Percentiles rank a stretch among this genome's conserved stretches.
Evolutionary conservation across 2,797 vertebrate species (phyloP).

Genomic region (Schizopygopsis pylzovi): DNA sequence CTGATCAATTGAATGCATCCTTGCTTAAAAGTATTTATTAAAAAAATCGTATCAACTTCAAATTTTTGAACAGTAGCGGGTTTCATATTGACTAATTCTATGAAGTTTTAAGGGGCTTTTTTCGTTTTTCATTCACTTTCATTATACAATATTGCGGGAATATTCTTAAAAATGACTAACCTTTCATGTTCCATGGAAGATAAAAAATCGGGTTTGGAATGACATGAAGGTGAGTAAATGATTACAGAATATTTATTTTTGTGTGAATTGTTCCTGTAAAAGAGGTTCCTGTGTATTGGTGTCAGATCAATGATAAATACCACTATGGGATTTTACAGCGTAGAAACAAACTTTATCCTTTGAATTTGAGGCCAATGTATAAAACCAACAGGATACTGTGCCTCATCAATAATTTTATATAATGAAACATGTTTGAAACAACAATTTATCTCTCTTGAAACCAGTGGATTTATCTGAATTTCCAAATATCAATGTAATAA

Average conservation of each 20-base stretch:
- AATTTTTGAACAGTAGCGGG: not conserved
- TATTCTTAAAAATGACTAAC: not conserved
- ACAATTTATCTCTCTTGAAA: conserved; percentile 18
- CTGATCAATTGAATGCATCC: not conserved
- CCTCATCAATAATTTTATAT: not conserved
- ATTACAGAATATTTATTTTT: not conserved
- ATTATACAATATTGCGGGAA: not conserved
- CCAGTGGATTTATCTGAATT: conserved; percentile 9
- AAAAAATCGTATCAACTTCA: not conserved
- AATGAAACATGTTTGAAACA: conserved; percentile 1
- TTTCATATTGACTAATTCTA: not conserved
- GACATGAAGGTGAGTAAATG: not conserved
- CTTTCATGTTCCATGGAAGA: not conserved
- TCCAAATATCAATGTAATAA: conserved; percentile 11
- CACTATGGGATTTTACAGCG: not conserved
- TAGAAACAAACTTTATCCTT: conserved; percentile 16
- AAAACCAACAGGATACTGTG: not conserved
- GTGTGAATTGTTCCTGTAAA: not conserved
- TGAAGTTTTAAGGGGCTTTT: not conserved
- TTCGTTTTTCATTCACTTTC: not conserved
- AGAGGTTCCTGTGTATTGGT: not conserved
- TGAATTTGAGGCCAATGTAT: not conserved
- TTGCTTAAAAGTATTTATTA: not conserved
- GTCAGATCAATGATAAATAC: conserved; percentile 21
- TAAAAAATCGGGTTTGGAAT: not conserved